These are phyloP conservation scores for Trachythela sp. DNA, from an alignment of 64 coral and sea anemone genomes.

Conservation along the genomic window DNA sequence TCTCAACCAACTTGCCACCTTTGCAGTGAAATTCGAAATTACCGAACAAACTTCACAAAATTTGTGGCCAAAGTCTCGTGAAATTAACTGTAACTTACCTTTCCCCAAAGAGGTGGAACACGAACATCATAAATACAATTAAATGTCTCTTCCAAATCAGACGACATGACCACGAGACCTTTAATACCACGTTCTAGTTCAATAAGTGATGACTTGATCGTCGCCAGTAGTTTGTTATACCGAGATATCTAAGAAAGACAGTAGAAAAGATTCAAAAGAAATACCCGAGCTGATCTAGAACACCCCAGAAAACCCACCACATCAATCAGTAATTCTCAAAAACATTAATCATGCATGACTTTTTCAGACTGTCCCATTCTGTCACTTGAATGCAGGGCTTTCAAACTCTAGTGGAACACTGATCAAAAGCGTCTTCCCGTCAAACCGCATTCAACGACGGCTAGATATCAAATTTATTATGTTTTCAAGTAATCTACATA, in stretches of 20 bases:
- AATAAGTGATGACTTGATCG: slow-evolving; percentile 83
- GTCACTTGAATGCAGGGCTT: no score
- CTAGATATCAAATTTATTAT: no score
- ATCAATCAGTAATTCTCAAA: no score
- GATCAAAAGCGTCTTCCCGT: no score
- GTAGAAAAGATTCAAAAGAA: background rate
- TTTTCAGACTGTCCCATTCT: no score
- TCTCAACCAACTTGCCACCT: no score
- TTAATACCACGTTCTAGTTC: slow-evolving; percentile 94
- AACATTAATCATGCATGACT: no score
- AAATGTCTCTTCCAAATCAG: slow-evolving; percentile 91
- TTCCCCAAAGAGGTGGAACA: slow-evolving; percentile 92
- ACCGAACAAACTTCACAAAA: no score
- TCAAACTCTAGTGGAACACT: no score
- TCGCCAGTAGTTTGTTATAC: slow-evolving; percentile 61
- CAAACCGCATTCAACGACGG: no score
- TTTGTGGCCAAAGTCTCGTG: background rate
- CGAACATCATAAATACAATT: slow-evolving; percentile 89
- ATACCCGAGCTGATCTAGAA: background rate
- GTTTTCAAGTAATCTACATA: no score
- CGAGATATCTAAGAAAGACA: slow-evolving; percentile 65
- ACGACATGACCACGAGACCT: slow-evolving; percentile 96
- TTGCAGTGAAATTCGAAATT: no score
- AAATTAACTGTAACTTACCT: slow-evolving; percentile 26
- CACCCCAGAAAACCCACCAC: background rate